Evolutionary conservation across 1,140 invertebrate genomes (phyloP), one percentile per base, ranked within the genome.

Genomic region (Anadara kagoshimensis): DNA sequence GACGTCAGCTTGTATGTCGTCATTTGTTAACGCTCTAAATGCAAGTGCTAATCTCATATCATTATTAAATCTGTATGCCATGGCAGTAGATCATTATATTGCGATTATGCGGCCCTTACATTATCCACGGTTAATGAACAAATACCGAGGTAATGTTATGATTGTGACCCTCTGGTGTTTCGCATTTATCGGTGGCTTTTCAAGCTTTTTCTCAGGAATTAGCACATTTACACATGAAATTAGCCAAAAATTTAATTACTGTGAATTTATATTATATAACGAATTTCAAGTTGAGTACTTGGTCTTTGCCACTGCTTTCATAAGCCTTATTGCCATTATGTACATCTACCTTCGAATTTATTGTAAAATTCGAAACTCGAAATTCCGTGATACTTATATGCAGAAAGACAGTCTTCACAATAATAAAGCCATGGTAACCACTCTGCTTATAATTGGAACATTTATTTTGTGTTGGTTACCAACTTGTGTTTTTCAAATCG

Each of bases 41-140:
- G 78, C 71, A 12, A 80, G 75, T 67, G 82, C 78, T 16, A 72
- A 78, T n/a, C 62, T 79, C 18, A 91, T 93, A 12, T 92, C 93
- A 0, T 91, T 93, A 0, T 84, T 91, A 14, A 93, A 94, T 83
- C 88, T 94, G 3, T 80, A 93, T 12, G 91, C 91, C 3, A 87
- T 94, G 22, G 92, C 93, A 12, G 83, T 93, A 26, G 93, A 94
- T 83, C 93, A 94, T 79, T 96, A 95, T 87, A 93, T 94, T 77
- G 95, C 95, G 0, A 94, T 97, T 44, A 94, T 95, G 8, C 94
- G 95, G 84, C 95, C 95, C 0, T 89, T 96, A 41, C 92, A 94
- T 16, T 96, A 96, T 86, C 93, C 94, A 73, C 92, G 92, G 18
- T 92, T 93, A 47, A 76, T 85, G 67, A 78, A 61, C 22, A 86